Percentiles rank a stretch among this genome's conserved stretches.
phyloP scores from a whole-genome alignment of 2,797 vertebrate genomes.

The Anas georgica region DNA sequence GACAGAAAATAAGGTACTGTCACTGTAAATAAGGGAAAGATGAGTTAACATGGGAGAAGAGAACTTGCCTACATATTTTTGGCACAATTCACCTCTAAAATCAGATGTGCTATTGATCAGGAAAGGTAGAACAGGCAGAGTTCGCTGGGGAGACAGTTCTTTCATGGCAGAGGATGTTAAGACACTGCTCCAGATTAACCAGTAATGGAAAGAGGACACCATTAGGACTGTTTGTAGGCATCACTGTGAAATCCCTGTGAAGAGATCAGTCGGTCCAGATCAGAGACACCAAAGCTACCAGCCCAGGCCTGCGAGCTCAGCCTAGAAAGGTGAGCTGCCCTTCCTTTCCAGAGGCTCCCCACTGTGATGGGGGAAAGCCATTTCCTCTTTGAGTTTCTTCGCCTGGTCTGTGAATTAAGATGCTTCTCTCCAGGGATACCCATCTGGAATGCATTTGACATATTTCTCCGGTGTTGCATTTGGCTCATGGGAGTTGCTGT shows the following conservation, averaged over 20 bases:
- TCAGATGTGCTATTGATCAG: background rate
- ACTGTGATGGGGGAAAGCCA: background rate
- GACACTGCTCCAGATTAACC: background rate
- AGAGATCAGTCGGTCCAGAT: background rate
- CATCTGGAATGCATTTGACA: slow-evolving; percentile 61
- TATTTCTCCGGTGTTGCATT: slow-evolving; percentile 56
- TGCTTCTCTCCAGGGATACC: slow-evolving; percentile 40
- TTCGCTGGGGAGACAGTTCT: background rate
- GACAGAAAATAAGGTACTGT: background rate
- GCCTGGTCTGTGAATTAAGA: slow-evolving; percentile 64
- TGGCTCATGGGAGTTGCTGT: slow-evolving; percentile 49
- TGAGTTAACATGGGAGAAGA: background rate
- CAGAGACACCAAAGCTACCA: background rate
- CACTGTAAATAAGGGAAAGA: background rate
- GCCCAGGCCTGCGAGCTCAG: background rate
- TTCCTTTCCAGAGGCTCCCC: background rate
- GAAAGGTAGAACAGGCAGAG: background rate
- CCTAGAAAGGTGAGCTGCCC: slow-evolving; percentile 8
- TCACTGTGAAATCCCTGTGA: background rate
- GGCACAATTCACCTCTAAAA: background rate
- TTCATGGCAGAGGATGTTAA: background rate
- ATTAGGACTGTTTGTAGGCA: background rate
- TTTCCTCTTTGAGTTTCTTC: slow-evolving; percentile 48
- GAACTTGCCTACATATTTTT: background rate
- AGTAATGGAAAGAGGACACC: background rate